These are phyloP conservation scores for Atrichornis clamosus DNA, from an alignment of 2,113 vertebrate genomes.

Conservation along the genomic window DNA sequence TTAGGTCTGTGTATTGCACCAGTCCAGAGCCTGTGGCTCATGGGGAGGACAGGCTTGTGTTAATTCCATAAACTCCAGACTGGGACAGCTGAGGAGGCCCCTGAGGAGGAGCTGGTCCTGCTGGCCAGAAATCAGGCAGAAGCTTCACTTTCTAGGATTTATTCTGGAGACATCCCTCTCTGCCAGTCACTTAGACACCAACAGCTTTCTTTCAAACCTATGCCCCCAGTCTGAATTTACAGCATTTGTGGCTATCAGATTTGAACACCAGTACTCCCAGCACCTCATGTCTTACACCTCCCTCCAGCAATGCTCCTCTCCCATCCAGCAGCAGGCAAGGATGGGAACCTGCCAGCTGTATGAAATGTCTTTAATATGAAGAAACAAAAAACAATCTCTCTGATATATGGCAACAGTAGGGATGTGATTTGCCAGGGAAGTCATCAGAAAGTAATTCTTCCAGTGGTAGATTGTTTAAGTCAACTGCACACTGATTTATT, in stretches of 20 bases:
- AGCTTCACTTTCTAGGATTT: background rate
- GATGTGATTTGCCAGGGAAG: background rate
- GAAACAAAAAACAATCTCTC: background rate
- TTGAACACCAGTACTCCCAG: background rate
- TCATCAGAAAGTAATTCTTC: background rate
- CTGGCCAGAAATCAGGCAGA: background rate
- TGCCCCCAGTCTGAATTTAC: background rate
- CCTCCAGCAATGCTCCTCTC: background rate
- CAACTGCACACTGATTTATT: slow-evolving; percentile 32
- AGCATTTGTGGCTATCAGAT: background rate
- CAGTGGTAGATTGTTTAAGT: slow-evolving; percentile 21
- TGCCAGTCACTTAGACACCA: background rate
- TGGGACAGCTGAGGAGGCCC: background rate
- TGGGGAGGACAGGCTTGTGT: accelerated
- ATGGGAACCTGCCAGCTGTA: background rate
- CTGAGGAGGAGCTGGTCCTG: background rate
- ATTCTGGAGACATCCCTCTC: background rate
- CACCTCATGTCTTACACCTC: background rate
- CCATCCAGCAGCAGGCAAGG: background rate
- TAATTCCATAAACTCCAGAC: background rate
- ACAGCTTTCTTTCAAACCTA: background rate
- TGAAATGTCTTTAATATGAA: background rate
- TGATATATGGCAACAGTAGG: background rate
- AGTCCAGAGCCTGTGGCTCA: accelerated
- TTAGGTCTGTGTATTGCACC: background rate